A percentile compares a stretch with the other conserved stretches of the same genome.
phyloP scores from a whole-genome alignment of 1,140 invertebrate genomes.

The Hormaphis cornu region DNA sequence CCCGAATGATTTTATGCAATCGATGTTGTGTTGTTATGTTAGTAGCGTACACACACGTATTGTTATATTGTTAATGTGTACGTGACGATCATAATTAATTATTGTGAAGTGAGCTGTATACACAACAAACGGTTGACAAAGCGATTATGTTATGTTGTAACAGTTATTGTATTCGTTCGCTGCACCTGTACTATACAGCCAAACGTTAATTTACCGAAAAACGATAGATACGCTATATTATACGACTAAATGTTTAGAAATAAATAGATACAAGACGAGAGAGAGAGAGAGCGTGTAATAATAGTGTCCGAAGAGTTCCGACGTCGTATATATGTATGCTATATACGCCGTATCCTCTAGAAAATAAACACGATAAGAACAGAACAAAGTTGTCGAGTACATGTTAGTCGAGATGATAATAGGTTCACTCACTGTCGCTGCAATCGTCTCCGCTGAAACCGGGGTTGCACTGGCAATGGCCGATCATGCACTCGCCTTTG shows the following conservation, averaged over 20 bases:
- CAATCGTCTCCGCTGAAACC: constrained; percentile 97
- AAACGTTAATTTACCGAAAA: too few relatives aligned
- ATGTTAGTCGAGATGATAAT: background rate
- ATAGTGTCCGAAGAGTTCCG: background rate
- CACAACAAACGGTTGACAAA: too few relatives aligned
- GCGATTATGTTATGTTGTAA: too few relatives aligned
- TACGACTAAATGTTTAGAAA: background rate
- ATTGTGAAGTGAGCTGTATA: too few relatives aligned
- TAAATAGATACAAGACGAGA: background rate
- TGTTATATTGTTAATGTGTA: too few relatives aligned
- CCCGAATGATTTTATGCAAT: background rate
- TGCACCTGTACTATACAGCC: too few relatives aligned
- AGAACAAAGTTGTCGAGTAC: background rate
- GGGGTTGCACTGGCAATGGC: constrained; percentile 90
- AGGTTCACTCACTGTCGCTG: constrained; percentile 85
- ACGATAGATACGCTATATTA: too few relatives aligned
- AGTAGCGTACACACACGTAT: too few relatives aligned
- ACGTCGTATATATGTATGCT: background rate
- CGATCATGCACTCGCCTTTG: constrained; percentile 89
- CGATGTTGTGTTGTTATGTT: background rate
- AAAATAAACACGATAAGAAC: background rate
- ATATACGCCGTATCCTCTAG: too few relatives aligned
- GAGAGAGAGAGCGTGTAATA: too few relatives aligned
- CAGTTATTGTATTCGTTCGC: too few relatives aligned
- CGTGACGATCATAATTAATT: too few relatives aligned